Base-by-base conservation (phyloP, 2,113 vertebrate species). In the Platanista minor region DNA sequence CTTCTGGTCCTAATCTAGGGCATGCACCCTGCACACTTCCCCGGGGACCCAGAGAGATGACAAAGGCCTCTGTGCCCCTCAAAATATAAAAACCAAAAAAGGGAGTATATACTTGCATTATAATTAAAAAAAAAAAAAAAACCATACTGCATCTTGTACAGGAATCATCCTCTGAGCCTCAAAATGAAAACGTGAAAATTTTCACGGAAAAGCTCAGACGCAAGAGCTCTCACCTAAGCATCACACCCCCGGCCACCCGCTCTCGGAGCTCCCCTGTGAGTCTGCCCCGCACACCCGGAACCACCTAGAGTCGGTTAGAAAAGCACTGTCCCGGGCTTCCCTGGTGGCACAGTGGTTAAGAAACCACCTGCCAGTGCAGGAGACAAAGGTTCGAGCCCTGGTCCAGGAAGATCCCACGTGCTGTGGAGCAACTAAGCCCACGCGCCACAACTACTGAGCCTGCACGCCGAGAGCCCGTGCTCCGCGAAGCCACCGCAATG, bases 61-160 rank as follows among this genome's bases (percentile, higher is more conserved):
- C 27, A 69, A 86, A 64, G 81, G 20, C 43, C 36, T 74, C 15
- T 61, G 33, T 71, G 43, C 29, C 64, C 20, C 41, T 92, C 88
- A 87, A 81, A 80, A 84, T 43, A 93, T 3, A 66, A 85, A 95
- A 72, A 64, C 23, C 18, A 87, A 39, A 71, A 91, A 84, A 91
- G 15, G 57, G n/a, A 61, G 75, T 43, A 64, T 20, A 75, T 8
- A 6, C 14, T 41, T 91, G 39, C 39, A 33, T 23, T 69, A n/a
- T 6, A 52, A 13, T 21, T 6, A 0, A 67, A 77, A 69, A 82
- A 21, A 36, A 49, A 54, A 14, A 12, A 18, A 43, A 29, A 31
- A 18, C 5, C 71, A 91, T 4, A 75, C 20, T 84, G 21, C 27
- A 64, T 43, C 25, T n/a, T 61, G 13, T 27, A 71, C 5, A 49